Evolutionary conservation across 2,113 vertebrate species (phyloP).

Genomic region (Hydrochoerus hydrochaeris): DNA sequence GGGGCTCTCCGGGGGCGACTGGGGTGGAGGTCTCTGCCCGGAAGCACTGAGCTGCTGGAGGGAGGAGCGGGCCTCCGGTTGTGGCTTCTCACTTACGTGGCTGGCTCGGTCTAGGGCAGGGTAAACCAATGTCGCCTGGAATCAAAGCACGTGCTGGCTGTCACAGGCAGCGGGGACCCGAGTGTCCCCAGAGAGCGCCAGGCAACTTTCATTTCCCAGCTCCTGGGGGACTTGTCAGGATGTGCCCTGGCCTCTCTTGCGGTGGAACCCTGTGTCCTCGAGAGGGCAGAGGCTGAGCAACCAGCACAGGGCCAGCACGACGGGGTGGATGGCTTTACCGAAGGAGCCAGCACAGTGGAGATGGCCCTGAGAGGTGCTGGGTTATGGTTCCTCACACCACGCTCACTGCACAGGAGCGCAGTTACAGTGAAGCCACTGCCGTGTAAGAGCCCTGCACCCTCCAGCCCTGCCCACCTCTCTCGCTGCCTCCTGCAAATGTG

Average conservation of each 20-base stretch:
- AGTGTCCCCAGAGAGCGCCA: not conserved
- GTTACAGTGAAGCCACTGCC: rapidly evolving
- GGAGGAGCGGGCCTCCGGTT: not conserved
- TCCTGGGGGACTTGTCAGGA: not conserved
- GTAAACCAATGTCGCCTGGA: not conserved
- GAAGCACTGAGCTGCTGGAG: not conserved
- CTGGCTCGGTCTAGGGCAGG: not conserved
- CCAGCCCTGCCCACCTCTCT: too few species aligned
- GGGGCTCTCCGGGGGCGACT: not conserved
- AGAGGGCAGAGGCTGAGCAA: not conserved
- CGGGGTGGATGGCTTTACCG: rapidly evolving
- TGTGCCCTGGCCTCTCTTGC: not conserved
- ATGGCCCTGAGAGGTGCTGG: not conserved
- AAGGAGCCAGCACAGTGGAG: not conserved
- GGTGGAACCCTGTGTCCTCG: not conserved
- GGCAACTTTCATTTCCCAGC: not conserved
- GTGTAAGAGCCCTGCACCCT: rapidly evolving
- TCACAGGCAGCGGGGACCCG: not conserved
- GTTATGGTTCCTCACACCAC: not conserved
- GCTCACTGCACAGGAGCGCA: not conserved
- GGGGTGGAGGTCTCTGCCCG: not conserved
- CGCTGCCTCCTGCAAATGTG: not conserved
- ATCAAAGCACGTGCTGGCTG: not conserved
- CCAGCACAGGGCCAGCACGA: not conserved
- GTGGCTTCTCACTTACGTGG: not conserved